Evolutionary conservation across 2,888 invertebrate species (phyloP), one percentile per base, ranked within the genome.

Genomic region (Cactoblastis cactorum): DNA sequence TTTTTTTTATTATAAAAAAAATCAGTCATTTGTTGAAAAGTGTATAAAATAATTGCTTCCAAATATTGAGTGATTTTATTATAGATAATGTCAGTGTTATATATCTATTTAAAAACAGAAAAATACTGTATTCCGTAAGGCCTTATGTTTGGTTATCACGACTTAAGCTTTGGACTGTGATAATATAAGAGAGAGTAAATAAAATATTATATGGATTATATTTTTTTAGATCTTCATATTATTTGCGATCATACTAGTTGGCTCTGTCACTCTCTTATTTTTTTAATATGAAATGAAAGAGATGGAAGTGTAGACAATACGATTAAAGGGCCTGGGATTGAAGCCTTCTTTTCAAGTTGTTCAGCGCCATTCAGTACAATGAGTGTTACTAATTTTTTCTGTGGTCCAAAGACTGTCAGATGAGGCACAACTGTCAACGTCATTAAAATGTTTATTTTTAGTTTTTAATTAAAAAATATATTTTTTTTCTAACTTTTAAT

Each of bases 81-180:
- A 5, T 22, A 22, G 22, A 3, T 22, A 9, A 28, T 6, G 1
- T 6, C 3, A 9, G 28, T 28, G 28, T 28, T 28, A 9, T 28
- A 1, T 28, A 22, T 22, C 6, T 22, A 22, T 28, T 5, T 28
- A 28, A 28, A 28, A 28, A 1, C 9, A 6, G 9, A 28, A 1
- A 3, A 4, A 22, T 4, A 4, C 22, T 22, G 22, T 28, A 28
- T 50, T 49, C 19, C 43, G 49, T n/a, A 37, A 37, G 14, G 24
- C 54, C 54, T 55, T 45, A 35, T 15, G 52, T 59, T 58, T 58
- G 45, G 57, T 58, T 67, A 67, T 74, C 69, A 70, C 67, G 61
- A 59, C 55, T 68, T 63, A 80, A 83, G 83, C 83, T 84, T 85
- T 75, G 74, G 77, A 81, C 88, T 88, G 88, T 88, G 87, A 88